These are phyloP conservation scores for Perca flavescens DNA, from an alignment of 2,113 vertebrate species.

Conservation along the genomic window DNA sequence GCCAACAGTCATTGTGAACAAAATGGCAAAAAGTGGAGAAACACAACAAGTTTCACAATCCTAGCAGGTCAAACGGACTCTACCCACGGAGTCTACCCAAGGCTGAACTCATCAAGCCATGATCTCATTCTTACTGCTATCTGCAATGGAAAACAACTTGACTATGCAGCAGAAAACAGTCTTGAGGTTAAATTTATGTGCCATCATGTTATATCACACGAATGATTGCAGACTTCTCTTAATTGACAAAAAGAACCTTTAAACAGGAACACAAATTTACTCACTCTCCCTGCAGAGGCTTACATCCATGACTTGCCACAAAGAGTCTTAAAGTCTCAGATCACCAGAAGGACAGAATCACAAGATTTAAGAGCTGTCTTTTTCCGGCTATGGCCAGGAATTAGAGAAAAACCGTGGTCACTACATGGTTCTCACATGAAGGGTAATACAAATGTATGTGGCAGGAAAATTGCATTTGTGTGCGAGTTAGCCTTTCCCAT, in stretches of 20 bases:
- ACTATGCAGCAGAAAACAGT: background rate
- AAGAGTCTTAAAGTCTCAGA: background rate
- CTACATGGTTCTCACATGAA: background rate
- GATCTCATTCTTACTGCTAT: background rate
- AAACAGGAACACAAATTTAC: too few species aligned
- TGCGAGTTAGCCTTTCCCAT: background rate
- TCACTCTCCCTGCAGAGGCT: background rate
- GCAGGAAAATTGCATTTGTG: conserved; percentile 6
- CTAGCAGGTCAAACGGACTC: background rate
- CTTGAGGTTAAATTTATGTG: background rate
- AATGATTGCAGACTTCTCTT: background rate
- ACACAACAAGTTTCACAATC: background rate
- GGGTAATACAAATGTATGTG: background rate
- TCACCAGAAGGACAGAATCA: background rate
- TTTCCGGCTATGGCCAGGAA: background rate
- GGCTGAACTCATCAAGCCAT: background rate
- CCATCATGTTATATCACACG: background rate
- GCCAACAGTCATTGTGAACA: too few species aligned
- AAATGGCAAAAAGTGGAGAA: too few species aligned
- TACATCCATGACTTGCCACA: background rate
- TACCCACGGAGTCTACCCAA: background rate
- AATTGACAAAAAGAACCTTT: background rate
- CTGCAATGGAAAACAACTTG: background rate
- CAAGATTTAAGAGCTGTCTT: background rate
- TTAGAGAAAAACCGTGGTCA: background rate